Percentiles rank a stretch among this genome's conserved stretches.
Evolutionary conservation across 2,113 vertebrate species (phyloP).

Genomic region (Bufo gargarizans): DNA sequence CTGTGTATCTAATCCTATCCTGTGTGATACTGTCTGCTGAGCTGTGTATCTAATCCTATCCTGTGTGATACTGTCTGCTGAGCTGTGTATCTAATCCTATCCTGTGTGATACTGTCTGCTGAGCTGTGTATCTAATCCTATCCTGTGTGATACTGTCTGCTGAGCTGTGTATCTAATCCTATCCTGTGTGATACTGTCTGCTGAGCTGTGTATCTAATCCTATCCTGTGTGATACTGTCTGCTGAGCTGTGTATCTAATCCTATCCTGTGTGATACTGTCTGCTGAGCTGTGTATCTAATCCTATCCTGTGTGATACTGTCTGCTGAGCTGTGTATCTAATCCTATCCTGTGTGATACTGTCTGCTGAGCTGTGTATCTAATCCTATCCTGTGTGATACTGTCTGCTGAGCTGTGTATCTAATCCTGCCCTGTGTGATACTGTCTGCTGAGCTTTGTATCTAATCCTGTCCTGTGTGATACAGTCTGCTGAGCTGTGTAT

Average conservation of each 20-base stretch:
- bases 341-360: neutral
- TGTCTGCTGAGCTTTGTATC: neutral
- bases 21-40: neutral
- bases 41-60: neutral
- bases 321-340: neutral
- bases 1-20: neutral
- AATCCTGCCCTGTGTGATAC: neutral
- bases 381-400: neutral
- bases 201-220: neutral
- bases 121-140: neutral
- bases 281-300: neutral
- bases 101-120: neutral
- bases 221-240: neutral
- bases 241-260: neutral
- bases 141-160: neutral
- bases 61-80: neutral
- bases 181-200: neutral
- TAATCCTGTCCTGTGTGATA: neutral
- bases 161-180: slow-evolving; percentile 1
- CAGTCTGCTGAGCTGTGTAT: neutral
- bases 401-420: neutral
- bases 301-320: neutral
- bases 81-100: neutral
- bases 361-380: neutral
- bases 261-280: neutral